These are phyloP conservation scores for Andrena fulva DNA, from an alignment of 2,888 invertebrate species.

Conservation along the genomic window DNA sequence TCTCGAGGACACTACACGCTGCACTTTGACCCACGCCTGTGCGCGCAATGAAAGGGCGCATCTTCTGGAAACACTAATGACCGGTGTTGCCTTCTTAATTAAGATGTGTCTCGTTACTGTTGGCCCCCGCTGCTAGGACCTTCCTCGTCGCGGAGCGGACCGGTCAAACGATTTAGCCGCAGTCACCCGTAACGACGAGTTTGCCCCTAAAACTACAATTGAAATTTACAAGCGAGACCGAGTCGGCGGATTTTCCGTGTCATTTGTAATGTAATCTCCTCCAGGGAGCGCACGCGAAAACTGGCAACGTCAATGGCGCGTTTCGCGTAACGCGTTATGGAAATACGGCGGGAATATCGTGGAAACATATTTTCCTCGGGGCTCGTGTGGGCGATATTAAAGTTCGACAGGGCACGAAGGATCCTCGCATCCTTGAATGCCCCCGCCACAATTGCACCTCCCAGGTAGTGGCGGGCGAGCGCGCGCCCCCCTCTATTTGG, in stretches of 20 bases:
- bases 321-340: neutral
- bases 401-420: constrained; percentile 30
- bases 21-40: constrained; percentile 39
- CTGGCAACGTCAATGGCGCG: neutral
- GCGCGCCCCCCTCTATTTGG: constrained; percentile 54
- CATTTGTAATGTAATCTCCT: constrained; percentile 30
- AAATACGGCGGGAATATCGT: constrained; percentile 16
- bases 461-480: constrained; percentile 38
- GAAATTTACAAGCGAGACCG: too few species aligned
- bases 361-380: constrained; percentile 27
- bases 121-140: neutral
- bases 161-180: neutral
- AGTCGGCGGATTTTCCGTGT: neutral
- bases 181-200: too few species aligned
- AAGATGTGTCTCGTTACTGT: constrained; percentile 50
- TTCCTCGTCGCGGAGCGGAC: neutral
- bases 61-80: constrained; percentile 51
- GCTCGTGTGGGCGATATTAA: constrained; percentile 38
- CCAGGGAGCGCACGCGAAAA: neutral
- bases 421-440: constrained; percentile 20
- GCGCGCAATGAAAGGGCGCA: constrained; percentile 49
- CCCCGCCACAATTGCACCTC: constrained; percentile 14
- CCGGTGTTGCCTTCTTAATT: constrained; percentile 57
- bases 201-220: too few species aligned
- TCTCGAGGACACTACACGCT: constrained; percentile 61